Evolutionary conservation across 2,888 invertebrate species (phyloP).

Genomic region (Limnephilus marmoratus): DNA sequence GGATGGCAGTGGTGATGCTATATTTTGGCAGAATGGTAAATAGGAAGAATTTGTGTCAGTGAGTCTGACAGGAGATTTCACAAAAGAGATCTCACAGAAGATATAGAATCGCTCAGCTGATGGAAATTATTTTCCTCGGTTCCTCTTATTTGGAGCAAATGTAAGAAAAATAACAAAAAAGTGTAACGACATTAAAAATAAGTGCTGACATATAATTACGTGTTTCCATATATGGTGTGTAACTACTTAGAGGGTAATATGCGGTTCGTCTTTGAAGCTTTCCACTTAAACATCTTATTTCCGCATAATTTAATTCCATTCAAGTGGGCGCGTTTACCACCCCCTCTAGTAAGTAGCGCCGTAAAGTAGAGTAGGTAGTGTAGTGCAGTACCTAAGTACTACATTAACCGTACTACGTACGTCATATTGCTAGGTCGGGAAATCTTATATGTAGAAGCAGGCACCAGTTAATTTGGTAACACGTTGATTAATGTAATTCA

Average conservation of each 20-base stretch:
- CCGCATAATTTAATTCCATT: background rate
- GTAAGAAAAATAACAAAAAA: background rate
- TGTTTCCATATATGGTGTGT: background rate
- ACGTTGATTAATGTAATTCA: no score
- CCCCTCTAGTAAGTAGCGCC: background rate
- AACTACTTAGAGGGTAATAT: background rate
- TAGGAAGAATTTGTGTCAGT: no score
- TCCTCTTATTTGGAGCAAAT: no score
- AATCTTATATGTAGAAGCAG: background rate
- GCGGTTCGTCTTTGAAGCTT: background rate
- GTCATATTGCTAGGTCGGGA: background rate
- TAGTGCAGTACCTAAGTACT: background rate
- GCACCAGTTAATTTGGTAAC: background rate
- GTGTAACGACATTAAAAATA: background rate
- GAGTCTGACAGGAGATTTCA: no score
- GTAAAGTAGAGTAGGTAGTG: background rate
- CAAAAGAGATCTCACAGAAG: no score
- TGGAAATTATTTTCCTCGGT: no score
- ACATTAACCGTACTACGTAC: no score
- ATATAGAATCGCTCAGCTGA: no score
- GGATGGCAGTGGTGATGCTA: no score
- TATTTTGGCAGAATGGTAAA: no score
- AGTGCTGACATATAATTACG: background rate
- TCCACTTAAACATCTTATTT: background rate
- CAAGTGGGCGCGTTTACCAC: background rate